These are phyloP conservation scores for Spisula solida DNA, from an alignment of 2,888 invertebrate species.

Conservation along the genomic window DNA sequence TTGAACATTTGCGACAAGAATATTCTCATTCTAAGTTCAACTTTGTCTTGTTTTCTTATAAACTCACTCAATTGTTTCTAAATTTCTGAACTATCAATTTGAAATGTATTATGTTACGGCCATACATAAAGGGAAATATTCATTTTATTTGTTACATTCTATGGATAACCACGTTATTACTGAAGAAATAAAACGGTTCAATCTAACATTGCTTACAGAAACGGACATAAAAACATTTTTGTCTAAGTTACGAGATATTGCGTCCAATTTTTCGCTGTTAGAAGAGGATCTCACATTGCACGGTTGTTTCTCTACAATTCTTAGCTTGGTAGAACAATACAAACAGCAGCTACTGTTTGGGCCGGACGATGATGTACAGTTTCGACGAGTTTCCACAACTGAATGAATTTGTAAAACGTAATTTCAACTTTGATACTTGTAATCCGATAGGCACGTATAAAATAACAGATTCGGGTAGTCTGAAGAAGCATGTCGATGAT, in stretches of 20 bases:
- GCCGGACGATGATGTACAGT: background rate
- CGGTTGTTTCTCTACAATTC: slow-evolving; percentile 11
- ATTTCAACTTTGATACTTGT: background rate
- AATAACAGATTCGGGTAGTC: background rate
- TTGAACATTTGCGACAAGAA: background rate
- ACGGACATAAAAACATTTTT: background rate
- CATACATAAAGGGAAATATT: too few relatives aligned
- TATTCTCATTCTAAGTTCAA: slow-evolving; percentile 1
- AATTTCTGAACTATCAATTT: background rate
- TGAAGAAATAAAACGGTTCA: background rate
- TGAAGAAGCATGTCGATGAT: slow-evolving; percentile 9
- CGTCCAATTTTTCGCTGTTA: slow-evolving; percentile 1
- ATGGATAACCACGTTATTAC: too few relatives aligned
- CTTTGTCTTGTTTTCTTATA: slow-evolving; percentile 4
- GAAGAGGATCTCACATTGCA: background rate
- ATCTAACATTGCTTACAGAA: background rate
- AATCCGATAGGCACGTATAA: background rate
- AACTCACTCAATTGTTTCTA: slow-evolving; percentile 1
- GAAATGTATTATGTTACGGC: too few relatives aligned
- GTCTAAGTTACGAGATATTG: background rate
- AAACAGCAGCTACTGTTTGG: slow-evolving; percentile 1
- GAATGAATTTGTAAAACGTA: background rate
- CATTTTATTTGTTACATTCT: too few relatives aligned
- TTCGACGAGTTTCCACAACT: slow-evolving; percentile 14
- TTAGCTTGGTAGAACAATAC: slow-evolving; percentile 23